Evolutionary conservation across 2,797 vertebrate species (phyloP), one percentile per base, ranked within the genome.

Genomic region (Sebastes dallii): DNA sequence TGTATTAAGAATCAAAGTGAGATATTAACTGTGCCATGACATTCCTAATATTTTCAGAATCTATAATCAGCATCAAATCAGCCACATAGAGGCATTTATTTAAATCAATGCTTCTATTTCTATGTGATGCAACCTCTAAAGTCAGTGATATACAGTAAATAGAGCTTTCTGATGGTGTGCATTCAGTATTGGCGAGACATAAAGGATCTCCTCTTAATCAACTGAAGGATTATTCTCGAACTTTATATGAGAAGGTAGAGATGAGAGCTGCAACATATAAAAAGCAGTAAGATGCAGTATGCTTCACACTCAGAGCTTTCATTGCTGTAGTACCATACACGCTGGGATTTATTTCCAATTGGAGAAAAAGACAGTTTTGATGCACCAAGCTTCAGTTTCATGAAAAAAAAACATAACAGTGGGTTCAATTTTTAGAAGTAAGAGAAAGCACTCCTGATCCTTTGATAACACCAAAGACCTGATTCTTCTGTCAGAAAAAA

Each of bases 101-200:
- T 32, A 25, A 75, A 52, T 62, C 11, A 42, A 3, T 20, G 52
- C 61, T 54, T 78, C 59, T 25, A 29, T 72, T 80, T 84, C 9
- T 54, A 46, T 52, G 36, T 75, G 66, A 72, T 72, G 50, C 12
- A 65, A 22, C 59, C n/a, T 80, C 18, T 30, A 18, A 67, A 73
- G 54, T 39, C 16, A 50, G 59, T 36, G n/a, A 50, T 50, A 29
- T 56, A 54, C 20, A 76, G 52, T 14, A 79, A 81, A 75, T n/a
- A 65, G 55, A 76, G 85, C 22, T 82, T 69, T 78, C 22, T 39
- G 29, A 74, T 80, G 58, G 16, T 54, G 13, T 89, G 88, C 88
- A 90, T 90, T 91, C 90, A 84, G 3, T 32, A 67, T 69, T 78
- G 67, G 54, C 61, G 79, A 50, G n/a, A 76, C 14, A 74, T 56